Evolutionary conservation across 2,888 invertebrate genomes (phyloP), one percentile per base, ranked within the genome.

Genomic region (Plebejus anna): DNA sequence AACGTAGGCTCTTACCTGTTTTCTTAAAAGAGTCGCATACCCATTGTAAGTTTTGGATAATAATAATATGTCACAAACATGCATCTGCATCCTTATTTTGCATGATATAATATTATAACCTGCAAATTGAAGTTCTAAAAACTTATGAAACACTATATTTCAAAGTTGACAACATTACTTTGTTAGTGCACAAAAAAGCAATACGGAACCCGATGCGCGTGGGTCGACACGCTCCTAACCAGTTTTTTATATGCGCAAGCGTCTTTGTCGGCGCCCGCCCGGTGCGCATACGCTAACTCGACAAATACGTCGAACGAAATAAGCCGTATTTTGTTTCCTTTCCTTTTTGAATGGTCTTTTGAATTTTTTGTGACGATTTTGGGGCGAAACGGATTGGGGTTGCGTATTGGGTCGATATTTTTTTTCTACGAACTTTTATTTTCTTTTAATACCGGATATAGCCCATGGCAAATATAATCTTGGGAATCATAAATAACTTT

Each of bases 291-390:
- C 91, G 93, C 92, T 92, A 92, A 92, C 92, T 93, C 92, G 93
- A 92, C 92, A 92, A 93, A 92, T 90, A 91, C 91, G 88, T 90
- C 89, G 86, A 90, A 93, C 89, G 90, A 90, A 92, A 94, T 92
- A 91, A 91, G 90, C 90, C 88, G 89, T 91, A 90, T 92, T 90
- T 90, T 89, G 88, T 91, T 92, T 88, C 92, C 84, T 86, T 89
- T 86, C 85, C 83, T 87, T 88, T 89, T 88, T 88, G 86, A 87
- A 88, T 87, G 82, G 83, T 83, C 86, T 84, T 88, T 88, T 85
- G 83, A 88, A 85, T 85, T 87, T 88, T 88, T 83, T 81, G 79
- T 78, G 70, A 32, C 73, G 78, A 78, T 77, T 78, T 78, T 78
- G 75, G 80, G 78, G 81, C 78, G 78, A 79, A 79, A 80, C 78